Conservation (phyloP, 2,888 invertebrate species). For the Eugnorisma glareosa region DNA sequence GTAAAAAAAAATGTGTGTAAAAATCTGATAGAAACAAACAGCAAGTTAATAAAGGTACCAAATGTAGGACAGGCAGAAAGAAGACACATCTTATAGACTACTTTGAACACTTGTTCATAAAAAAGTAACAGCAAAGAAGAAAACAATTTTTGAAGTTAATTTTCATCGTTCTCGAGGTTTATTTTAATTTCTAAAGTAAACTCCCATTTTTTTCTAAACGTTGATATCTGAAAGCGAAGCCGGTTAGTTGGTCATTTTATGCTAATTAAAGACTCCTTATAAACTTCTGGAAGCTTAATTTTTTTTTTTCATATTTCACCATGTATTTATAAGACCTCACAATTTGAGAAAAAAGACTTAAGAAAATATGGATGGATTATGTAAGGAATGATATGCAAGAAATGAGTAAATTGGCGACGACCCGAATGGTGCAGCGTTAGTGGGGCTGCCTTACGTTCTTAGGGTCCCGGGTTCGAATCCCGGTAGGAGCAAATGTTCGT, state of each 20-base stretch:
- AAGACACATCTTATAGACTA: too few relatives aligned
- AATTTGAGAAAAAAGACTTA: neutral
- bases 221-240: conserved; percentile 9
- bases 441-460: too few relatives aligned
- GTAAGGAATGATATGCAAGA: too few relatives aligned
- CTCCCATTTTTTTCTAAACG: neutral
- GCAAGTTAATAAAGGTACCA: too few relatives aligned
- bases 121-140: neutral
- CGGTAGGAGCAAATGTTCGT: too few relatives aligned
- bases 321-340: neutral
- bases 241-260: conserved; percentile 17
- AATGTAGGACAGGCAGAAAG: too few relatives aligned
- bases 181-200: neutral
- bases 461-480: too few relatives aligned
- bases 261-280: conserved; percentile 20
- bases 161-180: neutral
- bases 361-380: neutral
- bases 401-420: too few relatives aligned
- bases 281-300: neutral
- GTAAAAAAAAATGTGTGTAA: too few relatives aligned
- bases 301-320: neutral
- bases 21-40: too few relatives aligned
- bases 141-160: neutral
- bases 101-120: too few relatives aligned
- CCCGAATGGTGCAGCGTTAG: too few relatives aligned